Conservation (phyloP, 2,113 vertebrate species). For the Grantiella picta region DNA sequence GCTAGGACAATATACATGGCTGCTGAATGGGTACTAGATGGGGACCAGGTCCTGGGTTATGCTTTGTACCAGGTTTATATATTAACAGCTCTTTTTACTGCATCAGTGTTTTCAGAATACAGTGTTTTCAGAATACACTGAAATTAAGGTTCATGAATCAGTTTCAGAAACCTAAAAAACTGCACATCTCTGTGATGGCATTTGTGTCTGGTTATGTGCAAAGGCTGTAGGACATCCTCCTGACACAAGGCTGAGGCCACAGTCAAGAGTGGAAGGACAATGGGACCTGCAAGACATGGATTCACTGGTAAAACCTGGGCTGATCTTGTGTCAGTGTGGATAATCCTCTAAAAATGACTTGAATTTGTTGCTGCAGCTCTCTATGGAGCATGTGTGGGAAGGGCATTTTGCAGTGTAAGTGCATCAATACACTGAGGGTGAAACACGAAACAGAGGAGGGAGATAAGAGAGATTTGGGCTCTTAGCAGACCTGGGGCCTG, state of each 20-base stretch:
- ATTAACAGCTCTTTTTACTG: not conserved
- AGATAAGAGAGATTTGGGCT: not conserved
- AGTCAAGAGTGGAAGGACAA: not conserved
- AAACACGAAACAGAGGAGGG: not conserved
- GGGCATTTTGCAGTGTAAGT: not conserved
- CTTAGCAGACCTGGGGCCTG: not conserved
- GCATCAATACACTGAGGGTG: not conserved
- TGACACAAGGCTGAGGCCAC: not conserved
- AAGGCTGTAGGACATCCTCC: not conserved
- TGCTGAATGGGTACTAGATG: not conserved
- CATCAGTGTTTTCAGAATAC: not conserved
- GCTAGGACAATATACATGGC: not conserved
- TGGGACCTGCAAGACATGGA: not conserved
- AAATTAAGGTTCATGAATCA: not conserved
- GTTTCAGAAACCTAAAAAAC: not conserved
- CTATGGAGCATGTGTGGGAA: not conserved
- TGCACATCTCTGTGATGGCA: not conserved
- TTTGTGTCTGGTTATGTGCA: not conserved
- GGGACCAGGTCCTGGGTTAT: not conserved
- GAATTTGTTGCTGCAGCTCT: not conserved
- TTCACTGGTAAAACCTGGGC: not conserved
- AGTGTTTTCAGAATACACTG: not conserved
- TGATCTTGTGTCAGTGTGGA: not conserved
- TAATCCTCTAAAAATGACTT: not conserved
- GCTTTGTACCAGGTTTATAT: not conserved